Conservation (phyloP, 2,888 invertebrate genomes). For the Agonopterix arenella region DNA sequence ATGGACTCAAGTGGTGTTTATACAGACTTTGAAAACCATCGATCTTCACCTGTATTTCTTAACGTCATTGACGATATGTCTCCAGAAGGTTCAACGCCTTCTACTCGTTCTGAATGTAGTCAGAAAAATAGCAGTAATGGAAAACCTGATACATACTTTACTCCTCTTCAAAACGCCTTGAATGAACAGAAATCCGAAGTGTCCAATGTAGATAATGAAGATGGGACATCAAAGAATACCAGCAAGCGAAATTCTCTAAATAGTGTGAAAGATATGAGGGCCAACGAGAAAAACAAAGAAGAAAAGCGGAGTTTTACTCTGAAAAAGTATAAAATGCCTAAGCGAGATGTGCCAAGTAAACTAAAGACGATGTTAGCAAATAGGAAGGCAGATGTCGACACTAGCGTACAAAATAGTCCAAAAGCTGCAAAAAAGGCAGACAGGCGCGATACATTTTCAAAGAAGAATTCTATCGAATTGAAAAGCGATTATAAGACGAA, state of each 20-base stretch:
- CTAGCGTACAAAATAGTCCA: constrained; percentile 76
- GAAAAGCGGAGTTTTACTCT: constrained; percentile 73
- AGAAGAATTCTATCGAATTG: constrained; percentile 81
- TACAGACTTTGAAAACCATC: constrained; percentile 87
- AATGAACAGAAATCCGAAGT: constrained; percentile 37
- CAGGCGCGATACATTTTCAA: constrained; percentile 81
- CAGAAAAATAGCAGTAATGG: constrained; percentile 60
- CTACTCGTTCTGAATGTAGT: constrained; percentile 70
- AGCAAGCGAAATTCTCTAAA: constrained; percentile 67
- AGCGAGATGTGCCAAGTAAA: constrained; percentile 86
- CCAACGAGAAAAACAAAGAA: constrained; percentile 62
- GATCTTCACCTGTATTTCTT: constrained; percentile 65
- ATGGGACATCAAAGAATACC: constrained; percentile 52
- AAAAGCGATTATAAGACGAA: constrained; percentile 83
- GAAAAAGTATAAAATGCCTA: constrained; percentile 87
- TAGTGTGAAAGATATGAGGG: constrained; percentile 54
- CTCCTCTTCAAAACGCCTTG: constrained; percentile 35
- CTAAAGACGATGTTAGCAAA: constrained; percentile 83
- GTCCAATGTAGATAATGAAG: constrained; percentile 38
- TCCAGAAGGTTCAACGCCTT: constrained; percentile 79
- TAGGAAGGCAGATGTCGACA: constrained; percentile 68
- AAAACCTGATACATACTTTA: constrained; percentile 44
- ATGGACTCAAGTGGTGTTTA: constrained; percentile 95
- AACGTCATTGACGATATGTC: constrained; percentile 82
- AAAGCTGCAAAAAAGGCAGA: constrained; percentile 78